Conservation (phyloP, 2,888 invertebrate species). For the Linyphia triangularis region DNA sequence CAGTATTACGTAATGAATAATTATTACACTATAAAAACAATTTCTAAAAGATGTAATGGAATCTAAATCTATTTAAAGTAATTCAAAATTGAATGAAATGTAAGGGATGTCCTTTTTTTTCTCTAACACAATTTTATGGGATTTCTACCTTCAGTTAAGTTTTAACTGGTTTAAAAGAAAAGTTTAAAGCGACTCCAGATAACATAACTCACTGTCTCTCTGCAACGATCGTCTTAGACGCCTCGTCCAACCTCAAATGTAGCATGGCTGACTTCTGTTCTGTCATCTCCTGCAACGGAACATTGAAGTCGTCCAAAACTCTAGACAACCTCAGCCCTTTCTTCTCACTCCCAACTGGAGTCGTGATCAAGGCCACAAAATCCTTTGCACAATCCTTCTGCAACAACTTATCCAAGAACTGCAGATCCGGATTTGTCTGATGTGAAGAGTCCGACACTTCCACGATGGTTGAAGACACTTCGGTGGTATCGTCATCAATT, state of each 20-base stretch:
- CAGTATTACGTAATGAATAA: too few species aligned
- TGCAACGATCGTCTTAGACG: constrained; percentile 85
- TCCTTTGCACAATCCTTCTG: constrained; percentile 65
- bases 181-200: neutral
- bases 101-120: too few species aligned
- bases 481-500: constrained; percentile 27
- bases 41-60: too few species aligned
- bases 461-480: constrained; percentile 57
- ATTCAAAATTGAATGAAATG: too few species aligned
- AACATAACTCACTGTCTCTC: constrained; percentile 86
- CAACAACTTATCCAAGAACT: constrained; percentile 77
- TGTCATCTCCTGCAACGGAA: constrained; percentile 72
- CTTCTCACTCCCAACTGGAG: constrained; percentile 54
- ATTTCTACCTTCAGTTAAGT: too few species aligned
- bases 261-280: constrained; percentile 80
- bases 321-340: constrained; percentile 57
- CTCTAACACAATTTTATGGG: too few species aligned
- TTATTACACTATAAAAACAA: too few species aligned
- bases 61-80: too few species aligned
- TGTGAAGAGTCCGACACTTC: constrained; percentile 47
- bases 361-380: constrained; percentile 50
- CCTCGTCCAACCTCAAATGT: constrained; percentile 86
- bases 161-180: too few species aligned
- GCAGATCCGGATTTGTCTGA: constrained; percentile 73
- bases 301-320: constrained; percentile 63